A percentile compares a stretch with the other conserved stretches of the same genome.
Evolutionary conservation across 2,888 invertebrate species (phyloP).

Genomic region (Drosophila nigricruria): DNA sequence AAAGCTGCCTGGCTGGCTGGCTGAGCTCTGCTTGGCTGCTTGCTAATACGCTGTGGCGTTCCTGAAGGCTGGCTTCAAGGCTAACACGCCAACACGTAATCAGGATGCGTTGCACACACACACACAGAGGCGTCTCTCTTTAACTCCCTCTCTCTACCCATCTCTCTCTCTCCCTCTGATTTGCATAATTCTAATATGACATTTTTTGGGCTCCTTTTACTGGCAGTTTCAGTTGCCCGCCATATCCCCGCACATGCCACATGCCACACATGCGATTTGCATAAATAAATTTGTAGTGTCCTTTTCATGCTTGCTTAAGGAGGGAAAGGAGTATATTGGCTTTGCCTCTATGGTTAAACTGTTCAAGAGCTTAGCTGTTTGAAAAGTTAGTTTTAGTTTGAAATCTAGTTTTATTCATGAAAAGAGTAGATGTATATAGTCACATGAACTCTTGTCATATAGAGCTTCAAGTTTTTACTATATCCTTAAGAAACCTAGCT

Average conservation of each 20-base stretch:
- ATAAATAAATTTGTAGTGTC: constrained; percentile 70
- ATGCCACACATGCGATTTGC: constrained; percentile 59
- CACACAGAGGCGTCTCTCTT: neutral
- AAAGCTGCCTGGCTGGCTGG: constrained; percentile 13
- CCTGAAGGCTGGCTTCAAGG: constrained; percentile 28
- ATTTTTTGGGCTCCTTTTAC: constrained; percentile 52
- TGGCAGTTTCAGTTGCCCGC: constrained; percentile 17
- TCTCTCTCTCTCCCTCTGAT: constrained; percentile 29
- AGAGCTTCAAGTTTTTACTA: too few species aligned
- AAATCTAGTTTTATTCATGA: too few species aligned
- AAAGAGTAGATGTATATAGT: too few species aligned
- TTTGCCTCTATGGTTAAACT: neutral
- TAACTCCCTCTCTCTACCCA: neutral
- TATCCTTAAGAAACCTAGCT: too few species aligned
- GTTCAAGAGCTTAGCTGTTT: neutral
- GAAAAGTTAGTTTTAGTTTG: too few species aligned
- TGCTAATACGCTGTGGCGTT: constrained; percentile 39
- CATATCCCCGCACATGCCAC: constrained; percentile 20
- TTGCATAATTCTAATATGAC: constrained; percentile 79
- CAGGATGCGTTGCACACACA: constrained; percentile 35
- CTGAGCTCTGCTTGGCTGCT: constrained; percentile 10
- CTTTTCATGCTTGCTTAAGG: neutral
- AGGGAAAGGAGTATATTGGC: neutral
- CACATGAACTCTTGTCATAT: too few species aligned
- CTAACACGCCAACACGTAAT: constrained; percentile 27